Conservation (phyloP, 2,113 vertebrate genomes). For the Pogona vitticeps region DNA sequence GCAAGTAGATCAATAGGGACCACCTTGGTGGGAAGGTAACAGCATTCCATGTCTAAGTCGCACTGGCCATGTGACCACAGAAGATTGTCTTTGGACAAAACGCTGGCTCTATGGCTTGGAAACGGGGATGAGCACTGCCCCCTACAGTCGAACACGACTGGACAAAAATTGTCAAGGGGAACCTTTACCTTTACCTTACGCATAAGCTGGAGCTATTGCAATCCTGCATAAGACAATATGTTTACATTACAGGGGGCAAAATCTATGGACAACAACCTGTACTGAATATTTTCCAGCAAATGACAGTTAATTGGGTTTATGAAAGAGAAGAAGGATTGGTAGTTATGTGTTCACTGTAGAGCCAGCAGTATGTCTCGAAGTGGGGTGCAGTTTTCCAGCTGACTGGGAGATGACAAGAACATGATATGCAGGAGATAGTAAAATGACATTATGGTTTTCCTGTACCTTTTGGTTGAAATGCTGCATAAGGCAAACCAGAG, state of each 20-base stretch:
- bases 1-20: no score
- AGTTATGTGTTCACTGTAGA: not conserved
- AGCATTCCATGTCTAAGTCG: no score
- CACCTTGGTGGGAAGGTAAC: no score
- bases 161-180: no score
- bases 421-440: not conserved
- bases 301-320: not conserved
- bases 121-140: no score
- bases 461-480: not conserved
- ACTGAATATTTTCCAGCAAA: constrained; percentile 45
- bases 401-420: no score
- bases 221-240: constrained; percentile 10
- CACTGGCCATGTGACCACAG: no score
- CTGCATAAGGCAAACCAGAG: not conserved
- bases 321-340: not conserved
- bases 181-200: not conserved
- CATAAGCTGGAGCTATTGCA: not conserved
- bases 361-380: not conserved
- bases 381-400: not conserved
- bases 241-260: constrained; percentile 41
- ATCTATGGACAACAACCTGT: constrained; percentile 3
- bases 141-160: no score
- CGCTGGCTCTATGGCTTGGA: no score
- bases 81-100: no score
- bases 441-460: not conserved